Conservation (phyloP, 2,797 vertebrate species). For the Harpagifer antarcticus region DNA sequence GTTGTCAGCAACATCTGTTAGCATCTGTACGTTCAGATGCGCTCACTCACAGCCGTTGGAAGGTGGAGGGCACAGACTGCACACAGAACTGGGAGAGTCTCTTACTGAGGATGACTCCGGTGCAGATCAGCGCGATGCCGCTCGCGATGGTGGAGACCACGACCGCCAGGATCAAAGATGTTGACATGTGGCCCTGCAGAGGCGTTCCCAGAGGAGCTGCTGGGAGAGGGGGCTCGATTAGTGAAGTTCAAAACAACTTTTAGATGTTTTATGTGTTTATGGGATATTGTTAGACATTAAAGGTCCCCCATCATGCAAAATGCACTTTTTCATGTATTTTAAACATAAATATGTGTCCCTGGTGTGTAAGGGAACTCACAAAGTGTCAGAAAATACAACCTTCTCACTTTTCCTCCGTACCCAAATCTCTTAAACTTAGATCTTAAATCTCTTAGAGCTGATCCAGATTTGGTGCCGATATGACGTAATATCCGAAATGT, state of each 20-base stretch:
- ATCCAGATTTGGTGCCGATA: no score
- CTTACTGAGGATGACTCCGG: conserved; percentile 91
- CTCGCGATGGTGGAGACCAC: conserved; percentile 87
- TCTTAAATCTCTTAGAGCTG: no score
- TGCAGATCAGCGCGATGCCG: conserved; percentile 87
- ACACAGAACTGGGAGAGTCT: conserved; percentile 83
- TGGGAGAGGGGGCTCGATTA: conserved; percentile 5
- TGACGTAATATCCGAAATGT: no score
- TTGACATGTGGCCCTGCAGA: conserved; percentile 81
- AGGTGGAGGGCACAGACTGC: conserved; percentile 82
- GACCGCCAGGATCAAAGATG: conserved; percentile 88
- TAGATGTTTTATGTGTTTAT: neutral
- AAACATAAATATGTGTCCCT: no score
- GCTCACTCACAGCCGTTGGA: conserved; percentile 86
- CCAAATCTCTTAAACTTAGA: no score
- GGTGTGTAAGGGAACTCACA: no score
- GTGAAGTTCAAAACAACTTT: neutral
- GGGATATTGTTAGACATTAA: neutral
- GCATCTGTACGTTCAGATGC: conserved; percentile 32
- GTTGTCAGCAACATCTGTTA: conserved; percentile 49
- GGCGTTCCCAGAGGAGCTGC: conserved; percentile 71
- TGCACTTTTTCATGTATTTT: no score
- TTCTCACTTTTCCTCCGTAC: no score
- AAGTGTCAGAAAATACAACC: no score
- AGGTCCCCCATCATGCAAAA: no score